Evolutionary conservation across 2,113 vertebrate genomes (phyloP), one percentile per base, ranked within the genome.

Genomic region (Mionectes macconnelli): DNA sequence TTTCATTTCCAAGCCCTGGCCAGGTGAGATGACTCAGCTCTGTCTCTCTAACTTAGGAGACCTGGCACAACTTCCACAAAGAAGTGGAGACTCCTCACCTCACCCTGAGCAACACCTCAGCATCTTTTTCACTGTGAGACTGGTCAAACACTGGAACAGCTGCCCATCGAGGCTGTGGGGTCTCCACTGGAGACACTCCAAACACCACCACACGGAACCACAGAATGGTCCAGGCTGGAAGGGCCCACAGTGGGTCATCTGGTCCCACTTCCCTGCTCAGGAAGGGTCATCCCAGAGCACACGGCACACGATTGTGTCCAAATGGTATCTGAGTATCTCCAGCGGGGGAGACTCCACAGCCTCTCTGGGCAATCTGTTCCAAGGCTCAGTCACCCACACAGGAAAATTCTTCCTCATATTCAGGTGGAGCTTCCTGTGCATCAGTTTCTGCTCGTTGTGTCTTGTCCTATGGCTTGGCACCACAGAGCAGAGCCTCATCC

Each of bases 401-500:
- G 62, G 30, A 14, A 18, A 53, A 7, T 53, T 60, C 28, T 35
- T 22, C 55, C n/a, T 69, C 45, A 18, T 1, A 5, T 39, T 52
- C 78, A 76, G 78, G 40, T 40, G 45, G 28, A 30, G 25, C 4
- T 3, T 25, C 45, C 62, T 12, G 53, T 30, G 5, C 24, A 60
- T 22, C 69, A 47, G 45, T 5, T 40, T 47, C 45, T 44, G 60
- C 39, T 6, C 0, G 0, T 24, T 52, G 7, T n/a, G 18, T 21
- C 45, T 25, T 17, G 62, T 53, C 45, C 69, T 39, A 22, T 4
- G 44, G 33, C 44, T 52, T 53, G 40, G 21, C n/a, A 42, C 24
- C 12, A 0, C 1, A 2, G 52, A 18, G 75, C 85, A 72, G 67
- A 64, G 76, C 57, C 66, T 42, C 57, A 14, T 11, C 12, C 21